A percentile compares a stretch with the other conserved stretches of the same genome.
phyloP scores from a whole-genome alignment of 2,888 invertebrate species.

The Phoenoteleia sp. region DNA sequence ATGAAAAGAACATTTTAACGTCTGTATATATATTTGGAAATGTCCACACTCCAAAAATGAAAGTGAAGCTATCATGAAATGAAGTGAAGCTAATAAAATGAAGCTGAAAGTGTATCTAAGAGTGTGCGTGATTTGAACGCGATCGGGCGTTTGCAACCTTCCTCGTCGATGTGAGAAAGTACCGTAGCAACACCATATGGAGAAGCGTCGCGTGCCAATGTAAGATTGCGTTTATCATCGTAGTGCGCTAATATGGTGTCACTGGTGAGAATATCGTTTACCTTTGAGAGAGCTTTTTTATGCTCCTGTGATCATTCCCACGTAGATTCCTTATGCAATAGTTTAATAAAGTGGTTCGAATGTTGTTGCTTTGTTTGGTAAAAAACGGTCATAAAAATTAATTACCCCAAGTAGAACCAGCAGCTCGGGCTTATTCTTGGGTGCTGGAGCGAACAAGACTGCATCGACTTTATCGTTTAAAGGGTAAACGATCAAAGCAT shows the following conservation, averaged over 20 bases:
- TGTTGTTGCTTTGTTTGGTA: not conserved
- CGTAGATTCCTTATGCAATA: constrained; percentile 72
- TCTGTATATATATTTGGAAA: constrained; percentile 75
- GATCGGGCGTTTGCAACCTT: constrained; percentile 65
- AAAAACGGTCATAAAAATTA: constrained; percentile 14
- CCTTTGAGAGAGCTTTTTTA: constrained; percentile 74
- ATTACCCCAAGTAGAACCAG: constrained; percentile 14
- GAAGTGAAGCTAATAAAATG: no score
- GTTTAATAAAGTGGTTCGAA: constrained; percentile 75
- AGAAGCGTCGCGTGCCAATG: constrained; percentile 84
- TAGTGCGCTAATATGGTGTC: constrained; percentile 66
- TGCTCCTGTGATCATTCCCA: constrained; percentile 76
- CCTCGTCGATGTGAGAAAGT: constrained; percentile 64
- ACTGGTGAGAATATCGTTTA: constrained; percentile 53
- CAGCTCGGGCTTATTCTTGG: not conserved
- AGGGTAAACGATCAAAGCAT: not conserved
- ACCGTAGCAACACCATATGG: constrained; percentile 80
- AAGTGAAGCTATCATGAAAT: no score
- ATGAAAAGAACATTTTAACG: constrained; percentile 77
- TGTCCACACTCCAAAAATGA: constrained; percentile 73
- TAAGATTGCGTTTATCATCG: constrained; percentile 71
- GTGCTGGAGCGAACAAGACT: not conserved
- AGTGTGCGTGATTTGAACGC: constrained; percentile 67
- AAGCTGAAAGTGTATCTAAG: no score
- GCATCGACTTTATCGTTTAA: not conserved